Base-by-base conservation (phyloP, 2,113 vertebrate species). In the Scolopax mira region DNA sequence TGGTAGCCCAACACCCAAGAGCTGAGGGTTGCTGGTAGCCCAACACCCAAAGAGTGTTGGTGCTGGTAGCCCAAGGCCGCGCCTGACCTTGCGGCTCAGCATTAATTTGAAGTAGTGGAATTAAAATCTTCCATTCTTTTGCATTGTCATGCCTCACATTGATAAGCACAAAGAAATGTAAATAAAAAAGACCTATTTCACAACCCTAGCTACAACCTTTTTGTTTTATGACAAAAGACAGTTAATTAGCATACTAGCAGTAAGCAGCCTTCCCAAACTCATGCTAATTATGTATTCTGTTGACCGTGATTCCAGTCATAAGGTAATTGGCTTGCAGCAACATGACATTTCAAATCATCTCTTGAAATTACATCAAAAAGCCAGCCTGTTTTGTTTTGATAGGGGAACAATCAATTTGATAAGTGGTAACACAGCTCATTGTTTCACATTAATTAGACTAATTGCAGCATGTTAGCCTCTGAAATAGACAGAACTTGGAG, bases 391-490 rank as follows among this genome's bases (percentile, higher is more conserved):
- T 98, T 99, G 98, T 98, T 98, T 98, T 98, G 98, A 98, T 98
- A 98, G 98, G 98, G 98, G 98, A 99, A 98, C 98, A 99, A 99
- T 99, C 98, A 99, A 98, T 99, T 99, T 99, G 98, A 98, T 99
- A 99, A 99, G 98, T 99, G 98, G 98, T 98, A 98, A 98, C 98
- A 98, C 98, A 98, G 98, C 98, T 98, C 98, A 98, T 98, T 99
- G 98, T 99, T 98, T 98, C 98, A 98, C 98, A 98, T 99, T 99
- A 99, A 99, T 99, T 98, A 98, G 98, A 98, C 98, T 99, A 99
- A 99, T 99, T 99, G 98, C 98, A 95, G 97, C 97, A 96, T 98
- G 98, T 98, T 98, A 98, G 98, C 98, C 98, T 98, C 98, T 97
- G 98, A 98, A 98, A 98, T 74, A 98, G 98, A 97, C 97, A 97